A percentile compares a stretch with the other conserved stretches of the same genome.
These are phyloP conservation scores for Solenopsis fugax DNA, from an alignment of 1,140 invertebrate species.

Conservation along the genomic window DNA sequence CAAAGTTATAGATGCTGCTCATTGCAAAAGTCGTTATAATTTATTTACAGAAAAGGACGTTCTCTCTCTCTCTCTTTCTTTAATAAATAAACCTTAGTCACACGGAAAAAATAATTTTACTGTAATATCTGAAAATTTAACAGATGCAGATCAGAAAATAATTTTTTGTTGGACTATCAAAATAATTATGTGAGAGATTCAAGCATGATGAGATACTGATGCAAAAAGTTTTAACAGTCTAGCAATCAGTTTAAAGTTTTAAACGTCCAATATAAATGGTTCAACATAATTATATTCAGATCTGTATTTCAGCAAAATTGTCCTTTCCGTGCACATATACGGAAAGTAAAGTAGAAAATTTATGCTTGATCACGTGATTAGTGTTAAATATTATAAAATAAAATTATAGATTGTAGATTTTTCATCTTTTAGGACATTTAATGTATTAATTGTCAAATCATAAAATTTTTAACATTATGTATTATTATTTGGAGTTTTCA, in stretches of 20 bases:
- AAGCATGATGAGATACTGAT: too few relatives aligned
- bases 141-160: too few relatives aligned
- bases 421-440: background rate
- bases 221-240: too few relatives aligned
- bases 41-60: background rate
- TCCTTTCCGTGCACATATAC: background rate
- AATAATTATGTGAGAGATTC: too few relatives aligned
- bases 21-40: background rate
- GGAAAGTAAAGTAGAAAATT: conserved; percentile 13
- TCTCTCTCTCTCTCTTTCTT: background rate
- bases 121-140: too few relatives aligned
- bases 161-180: too few relatives aligned
- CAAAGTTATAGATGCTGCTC: background rate
- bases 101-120: too few relatives aligned
- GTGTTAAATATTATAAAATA: conserved; percentile 9
- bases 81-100: background rate
- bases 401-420: background rate
- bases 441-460: background rate
- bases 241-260: too few relatives aligned
- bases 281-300: too few relatives aligned
- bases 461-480: background rate
- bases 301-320: too few relatives aligned
- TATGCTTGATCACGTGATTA: background rate
- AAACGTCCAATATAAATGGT: too few relatives aligned
- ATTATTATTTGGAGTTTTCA: background rate